These are phyloP conservation scores for Gadus chalcogrammus DNA, from an alignment of 2,113 vertebrate species.

Conservation along the genomic window DNA sequence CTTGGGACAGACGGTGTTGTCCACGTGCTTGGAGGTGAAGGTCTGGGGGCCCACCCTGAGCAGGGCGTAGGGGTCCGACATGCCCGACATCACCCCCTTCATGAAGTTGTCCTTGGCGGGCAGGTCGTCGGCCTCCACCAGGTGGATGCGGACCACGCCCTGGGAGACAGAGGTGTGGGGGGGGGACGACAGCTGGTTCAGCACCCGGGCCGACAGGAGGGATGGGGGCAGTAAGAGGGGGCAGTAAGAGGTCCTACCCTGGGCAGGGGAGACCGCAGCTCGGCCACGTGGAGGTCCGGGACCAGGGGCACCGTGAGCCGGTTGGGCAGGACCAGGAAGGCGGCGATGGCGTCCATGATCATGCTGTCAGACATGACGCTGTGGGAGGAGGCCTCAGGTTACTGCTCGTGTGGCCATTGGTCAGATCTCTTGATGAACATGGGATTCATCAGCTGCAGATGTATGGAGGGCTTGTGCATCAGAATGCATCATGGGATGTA, in stretches of 20 bases:
- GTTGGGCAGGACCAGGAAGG: conserved; percentile 89
- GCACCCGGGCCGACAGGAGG: background rate
- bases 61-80: conserved; percentile 89
- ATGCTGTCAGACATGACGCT: conserved; percentile 87
- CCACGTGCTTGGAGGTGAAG: conserved; percentile 81
- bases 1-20: conserved; percentile 81
- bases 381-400: conserved; percentile 4
- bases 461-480: no score
- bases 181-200: background rate
- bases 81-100: conserved; percentile 84
- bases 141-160: conserved; percentile 88
- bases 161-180: conserved; percentile 35
- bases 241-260: conserved; percentile 70
- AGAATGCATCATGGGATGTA: no score
- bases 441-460: no score
- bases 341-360: conserved; percentile 93
- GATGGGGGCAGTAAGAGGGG: background rate
- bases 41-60: conserved; percentile 87
- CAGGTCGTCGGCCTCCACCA: conserved; percentile 79
- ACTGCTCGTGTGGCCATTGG: no score
- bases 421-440: no score
- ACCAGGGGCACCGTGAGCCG: conserved; percentile 86
- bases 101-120: conserved; percentile 85
- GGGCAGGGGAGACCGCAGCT: conserved; percentile 85
- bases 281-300: conserved; percentile 79